Evolutionary conservation across 1,140 invertebrate species (phyloP).

Genomic region (Tetramorium simillimum): DNA sequence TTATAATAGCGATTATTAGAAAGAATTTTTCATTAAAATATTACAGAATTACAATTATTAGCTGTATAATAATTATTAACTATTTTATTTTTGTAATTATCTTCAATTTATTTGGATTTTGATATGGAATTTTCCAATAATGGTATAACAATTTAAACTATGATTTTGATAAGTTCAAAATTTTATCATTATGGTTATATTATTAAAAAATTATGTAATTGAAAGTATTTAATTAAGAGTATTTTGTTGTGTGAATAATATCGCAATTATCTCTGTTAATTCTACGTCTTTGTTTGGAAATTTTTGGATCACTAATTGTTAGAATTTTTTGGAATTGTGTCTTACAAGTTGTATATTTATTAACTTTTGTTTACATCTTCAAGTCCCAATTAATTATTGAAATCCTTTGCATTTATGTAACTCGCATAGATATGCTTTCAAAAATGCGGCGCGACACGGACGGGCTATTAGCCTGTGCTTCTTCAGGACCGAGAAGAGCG

Average conservation of each 20-base stretch:
- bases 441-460: constrained; percentile 58
- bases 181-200: neutral
- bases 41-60: too few species aligned
- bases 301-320: neutral
- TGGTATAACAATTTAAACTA: neutral
- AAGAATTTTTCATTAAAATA: neutral
- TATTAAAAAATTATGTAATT: neutral
- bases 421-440: neutral
- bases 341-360: neutral
- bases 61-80: neutral
- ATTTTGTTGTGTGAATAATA: neutral
- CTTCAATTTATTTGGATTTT: neutral
- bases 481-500: constrained; percentile 52
- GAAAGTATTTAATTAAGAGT: neutral
- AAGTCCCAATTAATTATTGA: neutral
- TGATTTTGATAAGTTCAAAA: neutral
- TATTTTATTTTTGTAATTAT: constrained; percentile 7
- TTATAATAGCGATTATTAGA: neutral
- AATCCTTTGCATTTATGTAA: neutral
- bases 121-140: neutral
- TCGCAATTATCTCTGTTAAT: neutral
- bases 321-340: neutral
- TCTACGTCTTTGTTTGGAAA: neutral
- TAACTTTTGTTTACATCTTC: neutral
- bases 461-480: constrained; percentile 64